These are phyloP conservation scores for Aleiodes sp. DNA, from an alignment of 1,140 invertebrate genomes.

Conservation along the genomic window DNA sequence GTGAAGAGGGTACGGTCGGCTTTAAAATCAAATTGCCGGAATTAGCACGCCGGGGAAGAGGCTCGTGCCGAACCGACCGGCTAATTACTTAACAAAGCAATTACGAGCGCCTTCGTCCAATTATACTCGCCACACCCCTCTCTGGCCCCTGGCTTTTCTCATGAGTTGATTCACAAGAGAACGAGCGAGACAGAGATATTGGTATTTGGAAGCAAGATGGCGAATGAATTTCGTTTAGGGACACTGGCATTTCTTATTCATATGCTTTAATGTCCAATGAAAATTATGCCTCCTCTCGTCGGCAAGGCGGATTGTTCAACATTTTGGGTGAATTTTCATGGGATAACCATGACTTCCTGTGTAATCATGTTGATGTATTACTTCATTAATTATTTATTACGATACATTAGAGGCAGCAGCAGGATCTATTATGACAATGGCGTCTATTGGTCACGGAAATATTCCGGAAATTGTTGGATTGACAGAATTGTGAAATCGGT, in stretches of 20 bases:
- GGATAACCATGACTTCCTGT: not conserved
- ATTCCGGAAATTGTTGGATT: no score
- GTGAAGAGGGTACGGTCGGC: not conserved
- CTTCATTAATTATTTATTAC: conserved; percentile 30
- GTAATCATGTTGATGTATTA: conserved; percentile 27
- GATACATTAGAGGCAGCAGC: not conserved
- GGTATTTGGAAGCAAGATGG: not conserved
- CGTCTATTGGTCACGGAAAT: no score
- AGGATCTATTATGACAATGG: conserved; percentile 28
- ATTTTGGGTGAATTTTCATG: not conserved
- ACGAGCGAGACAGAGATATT: not conserved
- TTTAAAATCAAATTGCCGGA: conserved; percentile 41
- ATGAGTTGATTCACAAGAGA: conserved; percentile 5
- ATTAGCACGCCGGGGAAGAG: conserved; percentile 32
- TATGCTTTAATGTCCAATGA: not conserved
- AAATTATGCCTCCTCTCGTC: not conserved
- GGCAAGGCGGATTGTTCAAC: not conserved
- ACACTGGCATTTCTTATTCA: not conserved
- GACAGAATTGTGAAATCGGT: no score
- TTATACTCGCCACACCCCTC: conserved; percentile 31
- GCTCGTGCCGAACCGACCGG: conserved; percentile 37
- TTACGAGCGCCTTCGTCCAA: conserved; percentile 40
- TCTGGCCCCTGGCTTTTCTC: not conserved
- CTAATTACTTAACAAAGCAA: conserved; percentile 44
- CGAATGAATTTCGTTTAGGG: conserved; percentile 1